phyloP scores from a whole-genome alignment of 1,140 invertebrate species.

The Cydia strobilella region DNA sequence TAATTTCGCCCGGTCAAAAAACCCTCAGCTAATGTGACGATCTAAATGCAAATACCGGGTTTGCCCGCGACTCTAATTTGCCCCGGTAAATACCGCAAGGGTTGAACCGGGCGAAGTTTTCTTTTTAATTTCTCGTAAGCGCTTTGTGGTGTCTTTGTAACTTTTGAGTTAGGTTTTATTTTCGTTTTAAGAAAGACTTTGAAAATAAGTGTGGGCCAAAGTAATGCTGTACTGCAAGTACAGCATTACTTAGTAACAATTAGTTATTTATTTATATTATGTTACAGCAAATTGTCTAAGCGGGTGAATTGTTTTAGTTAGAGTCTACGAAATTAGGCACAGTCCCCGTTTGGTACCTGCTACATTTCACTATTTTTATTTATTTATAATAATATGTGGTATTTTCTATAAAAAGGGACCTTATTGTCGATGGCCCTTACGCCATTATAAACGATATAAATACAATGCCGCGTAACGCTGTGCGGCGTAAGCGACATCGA shows the following conservation, averaged over 20 bases:
- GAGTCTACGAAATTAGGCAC: too few relatives aligned
- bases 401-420: too few relatives aligned
- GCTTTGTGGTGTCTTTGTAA: conserved; percentile 35
- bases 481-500: too few relatives aligned
- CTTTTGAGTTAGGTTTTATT: conserved; percentile 31
- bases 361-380: too few relatives aligned
- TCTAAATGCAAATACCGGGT: conserved; percentile 73
- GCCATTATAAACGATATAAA: too few relatives aligned
- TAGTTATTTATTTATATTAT: too few relatives aligned
- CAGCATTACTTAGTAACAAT: neutral
- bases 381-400: too few relatives aligned
- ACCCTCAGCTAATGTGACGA: conserved; percentile 65
- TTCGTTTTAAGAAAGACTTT: neutral
- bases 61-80: conserved; percentile 73
- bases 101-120: conserved; percentile 32
- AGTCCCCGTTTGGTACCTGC: too few relatives aligned
- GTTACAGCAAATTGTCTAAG: too few relatives aligned
- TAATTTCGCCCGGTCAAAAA: conserved; percentile 45
- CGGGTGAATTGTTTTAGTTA: too few relatives aligned
- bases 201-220: neutral
- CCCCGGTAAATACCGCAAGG: conserved; percentile 67
- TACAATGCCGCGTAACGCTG: too few relatives aligned
- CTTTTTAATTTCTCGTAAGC: conserved; percentile 25
- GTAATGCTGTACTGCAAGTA: neutral
- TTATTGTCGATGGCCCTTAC: too few relatives aligned